phyloP scores from a whole-genome alignment of 2,888 invertebrate species.

The Eupsilia transversa region DNA sequence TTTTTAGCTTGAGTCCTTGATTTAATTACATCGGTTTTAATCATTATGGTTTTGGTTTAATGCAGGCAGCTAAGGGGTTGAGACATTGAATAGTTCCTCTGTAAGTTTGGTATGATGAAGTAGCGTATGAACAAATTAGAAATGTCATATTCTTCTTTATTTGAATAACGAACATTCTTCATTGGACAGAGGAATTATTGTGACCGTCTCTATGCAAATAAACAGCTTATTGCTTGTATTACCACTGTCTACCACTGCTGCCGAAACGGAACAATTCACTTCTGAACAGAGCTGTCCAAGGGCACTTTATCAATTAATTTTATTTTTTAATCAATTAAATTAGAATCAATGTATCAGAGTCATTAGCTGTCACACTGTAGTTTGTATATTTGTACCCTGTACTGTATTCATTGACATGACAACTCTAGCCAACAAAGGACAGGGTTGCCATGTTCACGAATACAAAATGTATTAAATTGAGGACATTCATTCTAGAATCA shows the following conservation, averaged over 20 bases:
- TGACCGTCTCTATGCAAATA: slow-evolving; percentile 6
- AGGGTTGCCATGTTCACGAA: slow-evolving; percentile 33
- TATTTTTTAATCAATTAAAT: slow-evolving; percentile 12
- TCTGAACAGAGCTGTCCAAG: slow-evolving; percentile 26
- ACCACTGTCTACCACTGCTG: slow-evolving; percentile 36
- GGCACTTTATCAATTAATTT: slow-evolving; percentile 24
- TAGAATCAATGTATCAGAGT: slow-evolving; percentile 32
- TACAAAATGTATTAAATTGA: slow-evolving; percentile 74
- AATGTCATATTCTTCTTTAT: background rate
- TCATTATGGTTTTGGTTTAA: slow-evolving; percentile 15
- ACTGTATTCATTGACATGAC: slow-evolving; percentile 23
- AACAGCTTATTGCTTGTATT: slow-evolving; percentile 43
- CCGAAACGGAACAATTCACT: slow-evolving; percentile 29
- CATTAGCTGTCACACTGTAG: slow-evolving; percentile 53
- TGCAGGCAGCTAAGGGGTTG: slow-evolving; percentile 25
- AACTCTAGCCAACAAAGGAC: slow-evolving; percentile 19
- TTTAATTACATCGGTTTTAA: slow-evolving; percentile 65
- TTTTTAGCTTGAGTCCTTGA: slow-evolving; percentile 81
- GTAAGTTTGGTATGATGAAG: slow-evolving; percentile 27
- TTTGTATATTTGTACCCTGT: slow-evolving; percentile 42
- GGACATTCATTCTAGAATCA: slow-evolving; percentile 79
- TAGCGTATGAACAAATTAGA: background rate
- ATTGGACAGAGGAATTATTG: slow-evolving; percentile 34
- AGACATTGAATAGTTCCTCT: slow-evolving; percentile 30
- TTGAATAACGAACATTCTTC: no score